Conservation (phyloP, 2,113 vertebrate species). For the Poicephalus gulielmi region DNA sequence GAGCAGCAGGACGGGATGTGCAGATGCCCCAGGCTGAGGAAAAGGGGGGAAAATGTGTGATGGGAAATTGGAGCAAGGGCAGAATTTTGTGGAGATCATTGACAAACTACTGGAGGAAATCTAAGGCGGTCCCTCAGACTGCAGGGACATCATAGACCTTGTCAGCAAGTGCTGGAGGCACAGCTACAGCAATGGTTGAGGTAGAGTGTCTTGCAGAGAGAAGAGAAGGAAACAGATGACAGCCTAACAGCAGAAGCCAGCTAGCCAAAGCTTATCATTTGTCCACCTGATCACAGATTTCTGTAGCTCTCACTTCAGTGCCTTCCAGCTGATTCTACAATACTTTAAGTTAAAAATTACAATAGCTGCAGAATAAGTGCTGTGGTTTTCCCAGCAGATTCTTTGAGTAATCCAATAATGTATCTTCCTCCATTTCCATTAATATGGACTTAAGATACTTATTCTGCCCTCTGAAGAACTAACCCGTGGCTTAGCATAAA, state of each 20-base stretch:
- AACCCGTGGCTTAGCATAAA: background rate
- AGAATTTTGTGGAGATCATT: background rate
- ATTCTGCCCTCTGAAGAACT: background rate
- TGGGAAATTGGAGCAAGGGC: background rate
- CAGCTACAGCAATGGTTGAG: background rate
- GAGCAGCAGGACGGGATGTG: background rate
- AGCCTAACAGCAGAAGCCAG: background rate
- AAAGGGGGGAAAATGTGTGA: background rate
- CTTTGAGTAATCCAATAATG: background rate
- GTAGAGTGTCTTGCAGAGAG: background rate
- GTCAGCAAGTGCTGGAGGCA: background rate
- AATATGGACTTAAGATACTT: background rate
- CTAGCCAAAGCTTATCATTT: background rate
- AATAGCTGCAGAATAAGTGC: background rate
- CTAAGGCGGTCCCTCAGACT: background rate
- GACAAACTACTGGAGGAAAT: background rate
- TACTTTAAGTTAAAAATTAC: background rate
- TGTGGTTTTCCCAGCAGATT: background rate
- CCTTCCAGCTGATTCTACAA: background rate
- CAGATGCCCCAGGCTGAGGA: background rate
- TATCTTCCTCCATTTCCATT: background rate
- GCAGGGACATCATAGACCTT: background rate
- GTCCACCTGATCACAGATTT: background rate
- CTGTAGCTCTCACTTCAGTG: background rate
- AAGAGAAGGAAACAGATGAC: background rate